Evolutionary conservation across 2,888 invertebrate genomes (phyloP), one percentile per base, ranked within the genome.

Genomic region (Yponomeuta sedellus): DNA sequence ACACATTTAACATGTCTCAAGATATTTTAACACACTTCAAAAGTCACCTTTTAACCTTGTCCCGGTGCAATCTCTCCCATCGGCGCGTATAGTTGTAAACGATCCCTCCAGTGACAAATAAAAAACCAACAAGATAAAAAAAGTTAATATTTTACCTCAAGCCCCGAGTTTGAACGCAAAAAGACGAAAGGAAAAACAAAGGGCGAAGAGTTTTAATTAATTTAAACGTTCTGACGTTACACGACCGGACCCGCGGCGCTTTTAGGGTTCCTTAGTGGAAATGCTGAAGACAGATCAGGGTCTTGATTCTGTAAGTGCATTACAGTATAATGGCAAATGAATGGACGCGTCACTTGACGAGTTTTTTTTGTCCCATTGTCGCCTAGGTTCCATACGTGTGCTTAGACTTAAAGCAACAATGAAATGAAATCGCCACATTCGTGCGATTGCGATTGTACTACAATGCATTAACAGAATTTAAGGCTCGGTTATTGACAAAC

Each of bases 111-210:
- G 44, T 52, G 44, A 52, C 44, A 52, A 12, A 16, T 52, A 52
- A 52, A 52, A 52, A 52, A 52, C 44, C 12, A 44, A 6, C 44
- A 52, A 52, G n/a, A 61, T 25, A 61, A 61, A 61, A n/a, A 28
- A 34, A 61, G 22, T 2, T 61, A 34, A 61, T 58, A 58, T 58
- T 58, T 58, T 58, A 58, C 22, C 58, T 58, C 58, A 58, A 19
- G 10, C 10, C 20, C 8, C 58, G 22, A 19, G 5, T 22, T 58
- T 58, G 8, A 19, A 58, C 8, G 20, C 34, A 58, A 58, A 44
- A 66, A 52, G 44, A 66, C 40, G 12, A 61, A 66, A 34, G 19
- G 4, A 28, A 52, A 65, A 66, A 66, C 58, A 66, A 25, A 61
- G 25, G 44, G 12, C 11, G 20, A 22, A 16, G 20, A 40, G 63